These are phyloP conservation scores for Therioaphis trifolii DNA, from an alignment of 2,888 invertebrate species.

Conservation along the genomic window DNA sequence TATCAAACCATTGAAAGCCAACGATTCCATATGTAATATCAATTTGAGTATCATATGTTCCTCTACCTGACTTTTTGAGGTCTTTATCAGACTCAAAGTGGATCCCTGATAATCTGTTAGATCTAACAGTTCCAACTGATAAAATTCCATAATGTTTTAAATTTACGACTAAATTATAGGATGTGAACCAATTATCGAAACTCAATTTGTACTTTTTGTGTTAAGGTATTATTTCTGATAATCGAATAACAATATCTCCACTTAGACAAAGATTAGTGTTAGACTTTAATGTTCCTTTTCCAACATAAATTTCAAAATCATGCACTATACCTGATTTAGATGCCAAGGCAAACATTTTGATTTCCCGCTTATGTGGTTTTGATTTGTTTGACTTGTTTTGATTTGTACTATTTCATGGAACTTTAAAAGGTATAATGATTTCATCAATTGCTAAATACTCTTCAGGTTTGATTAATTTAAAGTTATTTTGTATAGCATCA, in stretches of 20 bases:
- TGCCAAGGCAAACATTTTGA: too few species aligned
- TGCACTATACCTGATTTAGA: conserved; percentile 66
- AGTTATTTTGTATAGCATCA: too few species aligned
- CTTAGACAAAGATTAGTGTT: conserved; percentile 64
- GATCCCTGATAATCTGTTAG: background rate
- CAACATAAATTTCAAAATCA: conserved; percentile 65
- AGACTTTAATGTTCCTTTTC: too few species aligned
- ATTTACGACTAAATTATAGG: background rate
- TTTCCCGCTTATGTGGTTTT: too few species aligned
- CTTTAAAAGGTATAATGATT: too few species aligned
- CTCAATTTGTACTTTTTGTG: conserved; percentile 64
- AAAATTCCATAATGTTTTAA: conserved; percentile 13
- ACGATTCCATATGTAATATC: background rate
- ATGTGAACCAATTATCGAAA: conserved; percentile 47
- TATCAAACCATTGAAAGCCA: conserved; percentile 8
- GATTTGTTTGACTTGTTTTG: too few species aligned
- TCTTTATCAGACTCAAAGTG: conserved; percentile 20
- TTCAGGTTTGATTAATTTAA: too few species aligned
- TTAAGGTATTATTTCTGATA: background rate
- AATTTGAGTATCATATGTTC: conserved; percentile 17
- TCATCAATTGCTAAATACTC: too few species aligned
- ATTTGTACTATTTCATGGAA: too few species aligned
- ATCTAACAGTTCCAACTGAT: background rate
- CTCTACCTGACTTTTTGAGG: background rate
- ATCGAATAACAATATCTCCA: conserved; percentile 30